A percentile compares a stretch with the other conserved stretches of the same genome.
phyloP scores from a whole-genome alignment of 2,888 invertebrate genomes.

The Eledona agricola region DNA sequence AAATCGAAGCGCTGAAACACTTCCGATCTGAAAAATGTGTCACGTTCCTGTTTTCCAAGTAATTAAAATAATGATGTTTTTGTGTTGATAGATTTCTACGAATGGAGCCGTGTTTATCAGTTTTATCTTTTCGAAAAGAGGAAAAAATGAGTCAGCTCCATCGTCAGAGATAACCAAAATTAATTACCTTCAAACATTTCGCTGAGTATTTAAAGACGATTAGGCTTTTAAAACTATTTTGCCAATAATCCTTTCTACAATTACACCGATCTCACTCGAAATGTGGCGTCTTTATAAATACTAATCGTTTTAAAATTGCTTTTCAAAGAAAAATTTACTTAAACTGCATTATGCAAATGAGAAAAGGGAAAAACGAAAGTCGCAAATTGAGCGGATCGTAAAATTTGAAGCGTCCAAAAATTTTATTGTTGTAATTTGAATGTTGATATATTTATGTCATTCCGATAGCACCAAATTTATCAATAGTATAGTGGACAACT shows the following conservation, averaged over 20 bases:
- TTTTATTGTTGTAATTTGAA: too few species aligned
- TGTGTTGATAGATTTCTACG: constrained; percentile 31
- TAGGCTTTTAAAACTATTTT: constrained; percentile 9
- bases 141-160: constrained; percentile 10
- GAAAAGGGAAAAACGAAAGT: too few species aligned
- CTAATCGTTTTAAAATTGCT: constrained; percentile 21
- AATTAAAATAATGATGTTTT: constrained; percentile 47
- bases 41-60: constrained; percentile 49
- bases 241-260: constrained; percentile 2
- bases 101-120: constrained; percentile 24
- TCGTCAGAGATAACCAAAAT: neutral
- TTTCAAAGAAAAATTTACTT: constrained; percentile 8
- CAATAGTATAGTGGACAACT: too few species aligned
- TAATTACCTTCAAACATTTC: neutral
- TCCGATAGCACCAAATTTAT: too few species aligned
- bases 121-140: constrained; percentile 5
- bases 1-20: constrained; percentile 44
- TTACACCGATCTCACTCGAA: constrained; percentile 3
- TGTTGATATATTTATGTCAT: too few species aligned
- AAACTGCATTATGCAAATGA: constrained; percentile 13
- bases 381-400: too few species aligned
- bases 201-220: constrained; percentile 14
- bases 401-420: too few species aligned
- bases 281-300: constrained; percentile 4
- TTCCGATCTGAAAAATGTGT: constrained; percentile 56